Evolutionary conservation across 2,113 vertebrate genomes (phyloP).

Genomic region (Manacus vitellinus): DNA sequence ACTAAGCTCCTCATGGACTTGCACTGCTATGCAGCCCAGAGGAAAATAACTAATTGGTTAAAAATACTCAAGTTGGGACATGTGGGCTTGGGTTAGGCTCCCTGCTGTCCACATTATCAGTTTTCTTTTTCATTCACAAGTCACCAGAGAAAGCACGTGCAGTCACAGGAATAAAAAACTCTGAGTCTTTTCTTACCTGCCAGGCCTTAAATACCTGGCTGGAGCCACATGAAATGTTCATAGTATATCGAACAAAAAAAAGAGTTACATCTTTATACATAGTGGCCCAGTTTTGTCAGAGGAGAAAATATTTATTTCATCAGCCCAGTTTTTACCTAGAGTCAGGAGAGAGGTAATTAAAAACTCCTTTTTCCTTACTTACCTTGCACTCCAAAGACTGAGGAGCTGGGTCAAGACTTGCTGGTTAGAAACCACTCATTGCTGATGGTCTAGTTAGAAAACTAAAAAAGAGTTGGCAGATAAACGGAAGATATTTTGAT

Average conservation of each 20-base stretch:
- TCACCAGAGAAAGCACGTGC: not conserved
- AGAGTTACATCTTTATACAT: not conserved
- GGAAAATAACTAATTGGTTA: not conserved
- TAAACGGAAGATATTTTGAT: not conserved
- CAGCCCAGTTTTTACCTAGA: not conserved
- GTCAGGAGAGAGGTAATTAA: not conserved
- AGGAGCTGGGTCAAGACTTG: not conserved
- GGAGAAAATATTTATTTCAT: not conserved
- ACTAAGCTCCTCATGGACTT: not conserved
- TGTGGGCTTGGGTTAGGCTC: not conserved
- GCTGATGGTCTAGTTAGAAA: not conserved
- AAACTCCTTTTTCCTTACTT: not conserved
- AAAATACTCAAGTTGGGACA: not conserved
- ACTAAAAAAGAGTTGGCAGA: not conserved
- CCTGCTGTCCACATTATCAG: not conserved
- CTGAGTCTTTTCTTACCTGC: not conserved
- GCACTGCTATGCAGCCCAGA: not conserved
- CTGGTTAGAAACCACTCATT: not conserved
- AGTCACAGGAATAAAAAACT: not conserved
- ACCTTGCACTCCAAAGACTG: not conserved
- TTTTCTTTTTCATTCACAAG: not conserved
- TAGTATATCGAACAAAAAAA: not conserved
- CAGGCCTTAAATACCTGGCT: not conserved
- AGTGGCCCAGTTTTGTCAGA: not conserved
- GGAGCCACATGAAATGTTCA: not conserved